Evolutionary conservation across 2,797 vertebrate genomes (phyloP).

Genomic region (Scyliorhinus canicula): DNA sequence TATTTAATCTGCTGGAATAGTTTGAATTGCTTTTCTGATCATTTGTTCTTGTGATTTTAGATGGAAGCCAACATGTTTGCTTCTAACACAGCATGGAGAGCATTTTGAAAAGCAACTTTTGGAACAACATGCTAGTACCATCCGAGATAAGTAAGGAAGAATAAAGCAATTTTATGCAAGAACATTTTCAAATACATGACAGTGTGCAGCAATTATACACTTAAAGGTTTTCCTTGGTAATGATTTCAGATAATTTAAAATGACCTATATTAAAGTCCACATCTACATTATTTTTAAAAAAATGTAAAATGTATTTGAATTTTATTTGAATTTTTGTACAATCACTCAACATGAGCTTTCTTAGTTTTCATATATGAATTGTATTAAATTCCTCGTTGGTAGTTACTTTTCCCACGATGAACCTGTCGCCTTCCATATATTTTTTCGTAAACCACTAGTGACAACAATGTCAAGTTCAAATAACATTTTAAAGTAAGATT

Average conservation of each 20-base stretch:
- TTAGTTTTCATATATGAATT: not conserved
- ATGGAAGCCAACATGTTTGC: slow-evolving; percentile 56
- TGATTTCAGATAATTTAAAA: not conserved
- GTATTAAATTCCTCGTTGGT: not conserved
- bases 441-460: not conserved
- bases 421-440: not conserved
- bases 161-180: not conserved
- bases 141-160: slow-evolving; percentile 60
- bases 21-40: slow-evolving; percentile 19
- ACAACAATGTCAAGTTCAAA: not conserved
- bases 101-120: slow-evolving; percentile 54
- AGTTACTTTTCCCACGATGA: not conserved
- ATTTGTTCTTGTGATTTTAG: slow-evolving; percentile 49
- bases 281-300: no score
- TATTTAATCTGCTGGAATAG: not conserved
- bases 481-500: not conserved
- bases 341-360: not conserved
- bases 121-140: slow-evolving; percentile 50
- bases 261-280: not conserved
- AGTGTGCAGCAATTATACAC: not conserved
- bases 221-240: not conserved
- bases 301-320: no score
- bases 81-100: slow-evolving; percentile 60
- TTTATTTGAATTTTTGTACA: not conserved
- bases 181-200: not conserved